These are phyloP conservation scores for Oreohelix idahoensis DNA, from an alignment of 1,140 invertebrate species.

Conservation along the genomic window DNA sequence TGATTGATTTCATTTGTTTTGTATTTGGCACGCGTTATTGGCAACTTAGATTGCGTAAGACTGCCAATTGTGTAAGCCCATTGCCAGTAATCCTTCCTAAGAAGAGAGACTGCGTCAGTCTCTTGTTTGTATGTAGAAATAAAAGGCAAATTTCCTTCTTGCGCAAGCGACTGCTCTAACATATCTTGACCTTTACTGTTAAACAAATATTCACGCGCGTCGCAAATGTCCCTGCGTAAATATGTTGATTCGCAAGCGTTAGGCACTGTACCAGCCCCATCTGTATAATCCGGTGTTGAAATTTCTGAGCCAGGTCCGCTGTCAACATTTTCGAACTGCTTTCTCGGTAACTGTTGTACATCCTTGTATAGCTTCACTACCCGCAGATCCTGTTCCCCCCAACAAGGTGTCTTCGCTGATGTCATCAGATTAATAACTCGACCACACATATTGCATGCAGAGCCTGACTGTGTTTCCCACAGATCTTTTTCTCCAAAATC, in stretches of 20 bases:
- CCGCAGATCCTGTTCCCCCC: too few species aligned
- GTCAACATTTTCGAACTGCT: too few species aligned
- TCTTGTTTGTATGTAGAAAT: background rate
- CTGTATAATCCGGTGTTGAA: too few species aligned
- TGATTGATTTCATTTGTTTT: background rate
- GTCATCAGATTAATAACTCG: too few species aligned
- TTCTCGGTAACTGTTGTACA: too few species aligned
- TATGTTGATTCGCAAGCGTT: background rate
- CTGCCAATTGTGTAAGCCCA: background rate
- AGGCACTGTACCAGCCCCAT: too few species aligned
- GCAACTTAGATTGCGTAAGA: background rate
- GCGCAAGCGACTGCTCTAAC: background rate
- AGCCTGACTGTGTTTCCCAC: background rate
- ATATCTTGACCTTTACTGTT: background rate
- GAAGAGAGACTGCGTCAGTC: background rate
- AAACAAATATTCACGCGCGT: too few species aligned
- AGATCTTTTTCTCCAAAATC: background rate
- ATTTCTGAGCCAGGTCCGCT: too few species aligned
- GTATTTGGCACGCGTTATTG: background rate
- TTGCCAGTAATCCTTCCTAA: background rate
- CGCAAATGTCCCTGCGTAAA: too few species aligned
- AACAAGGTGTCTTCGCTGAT: too few species aligned
- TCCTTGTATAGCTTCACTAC: too few species aligned
- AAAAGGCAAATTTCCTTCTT: background rate
- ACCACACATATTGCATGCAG: too few species aligned